These are phyloP conservation scores for Rhogogaster chlorosoma DNA, from an alignment of 2,888 invertebrate genomes.

Conservation along the genomic window DNA sequence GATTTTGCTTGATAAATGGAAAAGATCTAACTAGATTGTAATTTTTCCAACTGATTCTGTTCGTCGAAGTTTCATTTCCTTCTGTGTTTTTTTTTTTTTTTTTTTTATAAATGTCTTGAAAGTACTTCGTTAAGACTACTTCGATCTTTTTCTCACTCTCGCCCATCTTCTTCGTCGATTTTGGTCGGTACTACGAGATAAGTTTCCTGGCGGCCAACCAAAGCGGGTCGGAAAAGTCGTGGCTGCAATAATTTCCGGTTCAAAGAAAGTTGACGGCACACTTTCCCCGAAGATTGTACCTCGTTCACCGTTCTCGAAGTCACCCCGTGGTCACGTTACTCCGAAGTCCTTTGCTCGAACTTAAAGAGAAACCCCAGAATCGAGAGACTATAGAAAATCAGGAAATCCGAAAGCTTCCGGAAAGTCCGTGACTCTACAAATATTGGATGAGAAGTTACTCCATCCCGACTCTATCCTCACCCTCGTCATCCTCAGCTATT, in stretches of 20 bases:
- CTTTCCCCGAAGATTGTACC: not conserved
- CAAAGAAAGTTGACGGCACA: conserved; percentile 14
- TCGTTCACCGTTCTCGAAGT: not conserved
- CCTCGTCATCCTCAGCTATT: not conserved
- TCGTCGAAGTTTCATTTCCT: not conserved
- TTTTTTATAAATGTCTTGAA: not conserved
- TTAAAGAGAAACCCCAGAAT: not conserved
- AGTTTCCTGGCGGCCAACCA: conserved; percentile 6
- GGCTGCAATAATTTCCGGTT: conserved; percentile 37
- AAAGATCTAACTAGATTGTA: not conserved
- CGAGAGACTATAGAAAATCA: not conserved
- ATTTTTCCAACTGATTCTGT: not conserved
- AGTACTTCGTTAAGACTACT: not conserved
- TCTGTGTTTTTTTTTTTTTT: not conserved
- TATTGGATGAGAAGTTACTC: not conserved
- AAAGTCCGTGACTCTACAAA: not conserved
- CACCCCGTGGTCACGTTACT: not conserved
- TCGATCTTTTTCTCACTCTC: not conserved
- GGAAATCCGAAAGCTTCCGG: not conserved
- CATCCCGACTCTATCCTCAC: not conserved
- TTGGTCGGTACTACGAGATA: not conserved
- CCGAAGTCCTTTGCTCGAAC: not conserved
- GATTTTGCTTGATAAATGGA: not conserved
- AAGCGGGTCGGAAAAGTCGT: not conserved
- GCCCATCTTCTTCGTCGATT: not conserved